Evolutionary conservation across 2,797 vertebrate species (phyloP), one percentile per base, ranked within the genome.

Genomic region (Paratrypauchen microcephalus): DNA sequence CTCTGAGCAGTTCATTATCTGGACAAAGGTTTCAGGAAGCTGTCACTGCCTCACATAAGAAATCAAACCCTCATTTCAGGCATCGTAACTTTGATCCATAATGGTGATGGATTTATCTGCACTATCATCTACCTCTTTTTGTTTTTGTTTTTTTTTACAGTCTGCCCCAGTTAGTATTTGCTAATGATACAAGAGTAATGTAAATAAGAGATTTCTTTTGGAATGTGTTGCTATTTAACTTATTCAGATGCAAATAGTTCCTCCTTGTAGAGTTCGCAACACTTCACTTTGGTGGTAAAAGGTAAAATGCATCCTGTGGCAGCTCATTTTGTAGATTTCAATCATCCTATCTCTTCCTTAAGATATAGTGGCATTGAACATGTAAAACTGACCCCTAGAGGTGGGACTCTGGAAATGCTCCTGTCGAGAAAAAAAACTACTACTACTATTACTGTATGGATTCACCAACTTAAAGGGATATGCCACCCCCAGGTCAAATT

Each of bases 1-100:
- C 79, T 69, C 60, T 41, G 24, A 78, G 78, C 54, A 83, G 78
- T 75, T 86, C 73, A 75, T 86, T 80, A 84, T 79, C 58, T 73
- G 73, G 71, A 71, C 73, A 63, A 11, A n/a, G 77, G 78, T 59
- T 66, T 74, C 64, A 70, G 63, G 65, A 78, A 76, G 71, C 70
- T 66, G 70, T 75, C 79, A 78, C 74, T 69, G 64, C 67, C 36
- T 4, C 63, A 76, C 74, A 19, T 56, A 67, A 72, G 77, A 36
- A 62, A 79, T 84, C 74, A 64, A 67, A 78, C 77, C 75, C 32
- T 28, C 47, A 83, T 74, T 74, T 61, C 59, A 77, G 66, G 52
- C 50, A 26, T 58, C 57, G 48, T 59, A 72, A 76, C 77, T 79
- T 79, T 48, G 78, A 75, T 83, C 62, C 32, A 66, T 66, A 26